Percentiles rank a stretch among this genome's conserved stretches.
Evolutionary conservation across 1,140 invertebrate species (phyloP).

Genomic region (Ganaspis sp.): DNA sequence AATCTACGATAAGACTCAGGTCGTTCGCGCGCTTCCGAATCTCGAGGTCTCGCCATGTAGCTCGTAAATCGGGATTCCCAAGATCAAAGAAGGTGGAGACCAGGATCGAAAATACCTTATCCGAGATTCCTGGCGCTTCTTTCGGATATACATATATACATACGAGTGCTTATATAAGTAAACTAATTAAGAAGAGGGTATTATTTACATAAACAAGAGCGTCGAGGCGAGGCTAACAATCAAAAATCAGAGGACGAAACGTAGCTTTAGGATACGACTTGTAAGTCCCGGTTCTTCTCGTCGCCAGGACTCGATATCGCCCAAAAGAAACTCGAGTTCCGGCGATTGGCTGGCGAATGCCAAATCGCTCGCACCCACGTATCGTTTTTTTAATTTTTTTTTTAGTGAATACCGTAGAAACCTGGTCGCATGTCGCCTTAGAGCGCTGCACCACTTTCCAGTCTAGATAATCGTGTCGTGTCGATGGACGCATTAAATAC

Average conservation of each 20-base stretch:
- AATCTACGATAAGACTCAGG: conserved; percentile 31
- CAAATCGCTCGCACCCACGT: conserved; percentile 15
- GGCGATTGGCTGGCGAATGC: background rate
- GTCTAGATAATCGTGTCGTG: conserved; percentile 68
- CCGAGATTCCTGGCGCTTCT: conserved; percentile 32
- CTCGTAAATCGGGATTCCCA: background rate
- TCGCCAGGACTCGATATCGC: conserved; percentile 4
- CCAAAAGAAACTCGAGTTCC: background rate
- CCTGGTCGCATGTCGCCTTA: conserved; percentile 49
- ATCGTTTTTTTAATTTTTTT: background rate
- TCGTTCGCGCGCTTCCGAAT: conserved; percentile 49
- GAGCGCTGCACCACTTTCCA: conserved; percentile 63
- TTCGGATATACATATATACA: conserved; percentile 18
- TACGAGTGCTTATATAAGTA: conserved; percentile 28
- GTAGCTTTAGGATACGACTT: conserved; percentile 36
- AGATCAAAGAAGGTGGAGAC: conserved; percentile 14
- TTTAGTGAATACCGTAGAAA: conserved; percentile 43
- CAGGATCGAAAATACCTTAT: conserved; percentile 32
- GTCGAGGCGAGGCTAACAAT: conserved; percentile 53
- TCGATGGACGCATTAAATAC: conserved; percentile 65
- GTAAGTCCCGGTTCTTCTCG: conserved; percentile 29
- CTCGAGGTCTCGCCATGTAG: conserved; percentile 42
- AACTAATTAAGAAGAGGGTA: conserved; percentile 25
- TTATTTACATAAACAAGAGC: conserved; percentile 23
- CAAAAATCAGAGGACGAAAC: conserved; percentile 53